Base-by-base conservation (phyloP, 2,888 invertebrate genomes). In the Pegoplata infirma region DNA sequence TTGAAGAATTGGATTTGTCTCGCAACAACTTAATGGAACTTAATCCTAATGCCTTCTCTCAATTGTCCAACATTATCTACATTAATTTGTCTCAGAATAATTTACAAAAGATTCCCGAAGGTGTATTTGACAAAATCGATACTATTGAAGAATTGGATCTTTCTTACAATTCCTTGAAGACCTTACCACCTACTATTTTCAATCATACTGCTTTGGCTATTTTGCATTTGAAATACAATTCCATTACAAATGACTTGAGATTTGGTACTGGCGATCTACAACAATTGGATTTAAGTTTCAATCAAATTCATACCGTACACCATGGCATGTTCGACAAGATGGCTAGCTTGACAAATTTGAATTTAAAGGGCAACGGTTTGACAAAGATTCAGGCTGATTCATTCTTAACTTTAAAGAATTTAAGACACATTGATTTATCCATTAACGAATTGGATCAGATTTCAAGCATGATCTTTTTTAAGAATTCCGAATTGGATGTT, bases 381-480 rank as follows among this genome's bases (percentile, higher is more conserved):
- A 91, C 90, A 74, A 92, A 92, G 84, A 93, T 96, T 73, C 92
- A 94, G 84, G 92, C 92, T 16, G 93, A 93, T 84, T 93, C 94
- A 5, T 94, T 96, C 89, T 90, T 91, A 47, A 91, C 91, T 77
- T 91, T 95, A 74, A 91, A 91, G 68, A 92, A 93, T 80, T 90
- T 96, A 46, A 92, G 93, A 81, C 91, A 93, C 84, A 91, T 96
- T 79, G 94, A 96, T 87, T 90, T 96, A 77, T 94, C 95, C 3
- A 91, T 92, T 83, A 96, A 96, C 86, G 91, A 92, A 78, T 88
- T 96, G 61, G 92, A 92, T 66, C 92, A 92, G 78, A 90, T 95
- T 32, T 93, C 93, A 0, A 92, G 92, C 73, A 91, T 93, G 85
- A 90, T 95, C 59, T 94, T 96, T 84, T 92, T 91, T 80, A 92